phyloP scores from a whole-genome alignment of 2,888 invertebrate genomes.

The Lymantria dispar region DNA sequence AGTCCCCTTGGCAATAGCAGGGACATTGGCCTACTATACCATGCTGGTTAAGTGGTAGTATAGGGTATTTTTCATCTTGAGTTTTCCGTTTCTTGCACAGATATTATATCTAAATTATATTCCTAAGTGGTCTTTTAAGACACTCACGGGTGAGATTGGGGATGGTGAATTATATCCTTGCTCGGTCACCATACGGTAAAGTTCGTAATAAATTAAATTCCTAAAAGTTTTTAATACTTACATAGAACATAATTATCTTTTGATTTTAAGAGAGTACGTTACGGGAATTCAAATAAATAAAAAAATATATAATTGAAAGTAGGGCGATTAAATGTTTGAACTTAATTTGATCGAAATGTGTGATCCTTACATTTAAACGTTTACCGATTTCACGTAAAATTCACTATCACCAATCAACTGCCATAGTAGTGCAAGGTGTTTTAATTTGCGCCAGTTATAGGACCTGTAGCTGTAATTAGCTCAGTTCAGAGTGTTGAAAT shows the following conservation, averaged over 20 bases:
- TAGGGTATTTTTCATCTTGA: too few species aligned
- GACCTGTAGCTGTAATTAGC: conserved; percentile 13
- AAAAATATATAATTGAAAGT: not conserved
- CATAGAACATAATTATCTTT: not conserved
- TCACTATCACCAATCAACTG: not conserved
- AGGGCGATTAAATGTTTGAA: not conserved
- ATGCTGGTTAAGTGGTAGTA: too few species aligned
- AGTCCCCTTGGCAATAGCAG: too few species aligned
- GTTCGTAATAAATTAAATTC: too few species aligned
- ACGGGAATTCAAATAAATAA: not conserved
- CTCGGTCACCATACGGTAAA: too few species aligned
- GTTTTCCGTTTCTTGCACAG: too few species aligned
- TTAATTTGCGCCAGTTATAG: conserved; percentile 7
- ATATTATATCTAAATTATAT: too few species aligned
- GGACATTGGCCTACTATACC: too few species aligned
- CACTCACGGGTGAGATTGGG: too few species aligned
- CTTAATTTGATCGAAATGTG: not conserved
- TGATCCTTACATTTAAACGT: conserved; percentile 7
- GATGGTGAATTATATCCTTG: too few species aligned
- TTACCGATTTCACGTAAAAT: conserved; percentile 16
- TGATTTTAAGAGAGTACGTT: not conserved
- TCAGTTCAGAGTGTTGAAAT: conserved; percentile 17
- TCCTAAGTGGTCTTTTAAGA: too few species aligned
- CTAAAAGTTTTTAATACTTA: too few species aligned
- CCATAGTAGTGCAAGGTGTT: conserved; percentile 1